Evolutionary conservation across 1,140 invertebrate species (phyloP).

Genomic region (Drosophila sulfurigaster): DNA sequence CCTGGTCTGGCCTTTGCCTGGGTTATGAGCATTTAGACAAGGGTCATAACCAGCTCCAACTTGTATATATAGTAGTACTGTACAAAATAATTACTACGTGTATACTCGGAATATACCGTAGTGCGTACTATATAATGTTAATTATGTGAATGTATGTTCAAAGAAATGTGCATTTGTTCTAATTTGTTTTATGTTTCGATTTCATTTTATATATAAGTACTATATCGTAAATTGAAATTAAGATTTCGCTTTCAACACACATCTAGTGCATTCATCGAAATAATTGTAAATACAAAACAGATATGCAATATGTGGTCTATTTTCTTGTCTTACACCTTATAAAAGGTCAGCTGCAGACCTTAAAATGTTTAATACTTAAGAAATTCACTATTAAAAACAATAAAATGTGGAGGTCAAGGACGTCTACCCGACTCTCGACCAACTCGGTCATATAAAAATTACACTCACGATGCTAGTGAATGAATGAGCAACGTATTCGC

Average conservation of each 20-base stretch:
- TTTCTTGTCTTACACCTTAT: not conserved
- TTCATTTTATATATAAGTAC: constrained; percentile 23
- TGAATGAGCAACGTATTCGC: no score
- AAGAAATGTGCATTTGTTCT: not conserved
- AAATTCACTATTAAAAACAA: no score
- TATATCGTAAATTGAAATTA: constrained; percentile 27
- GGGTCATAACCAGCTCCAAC: constrained; percentile 12
- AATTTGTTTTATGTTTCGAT: constrained; percentile 23
- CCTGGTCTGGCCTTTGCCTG: constrained; percentile 23
- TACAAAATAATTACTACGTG: constrained; percentile 50
- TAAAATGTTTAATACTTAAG: not conserved
- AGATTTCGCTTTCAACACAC: constrained; percentile 63
- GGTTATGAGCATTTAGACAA: constrained; percentile 8
- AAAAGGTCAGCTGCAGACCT: not conserved
- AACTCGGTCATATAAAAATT: not conserved
- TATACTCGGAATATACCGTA: not conserved
- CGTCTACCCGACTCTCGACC: not conserved
- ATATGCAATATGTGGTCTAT: not conserved
- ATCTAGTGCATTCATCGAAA: not conserved
- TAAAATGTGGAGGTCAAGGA: not conserved
- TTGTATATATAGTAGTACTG: constrained; percentile 39
- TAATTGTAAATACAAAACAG: constrained; percentile 27
- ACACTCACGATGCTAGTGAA: not conserved
- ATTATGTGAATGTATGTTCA: constrained; percentile 10
- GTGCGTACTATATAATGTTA: constrained; percentile 1